Evolutionary conservation across 2,797 vertebrate species (phyloP).

Genomic region (Chrosomus eos): DNA sequence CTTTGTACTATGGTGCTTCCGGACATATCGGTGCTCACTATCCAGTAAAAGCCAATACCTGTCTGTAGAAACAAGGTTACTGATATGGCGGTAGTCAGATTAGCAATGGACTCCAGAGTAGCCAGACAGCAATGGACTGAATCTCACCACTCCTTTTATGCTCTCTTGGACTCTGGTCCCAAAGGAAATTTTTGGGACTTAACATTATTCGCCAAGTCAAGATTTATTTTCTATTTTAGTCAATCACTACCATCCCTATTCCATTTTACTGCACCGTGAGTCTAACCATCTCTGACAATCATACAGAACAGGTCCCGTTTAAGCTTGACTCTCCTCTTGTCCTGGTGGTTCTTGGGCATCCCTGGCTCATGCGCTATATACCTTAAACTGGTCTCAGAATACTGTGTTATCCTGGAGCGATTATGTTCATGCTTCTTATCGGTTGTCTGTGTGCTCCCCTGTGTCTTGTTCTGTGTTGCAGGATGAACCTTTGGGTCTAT

Average conservation of each 20-base stretch:
- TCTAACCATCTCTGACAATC: not conserved
- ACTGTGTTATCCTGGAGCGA: not conserved
- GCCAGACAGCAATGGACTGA: too few species aligned
- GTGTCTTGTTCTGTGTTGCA: not conserved
- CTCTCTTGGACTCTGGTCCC: too few species aligned
- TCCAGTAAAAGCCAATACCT: too few species aligned
- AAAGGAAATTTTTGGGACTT: not conserved
- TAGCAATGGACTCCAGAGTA: too few species aligned
- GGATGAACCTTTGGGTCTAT: not conserved
- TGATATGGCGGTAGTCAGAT: too few species aligned
- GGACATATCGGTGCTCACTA: too few species aligned
- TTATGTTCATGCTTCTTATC: not conserved
- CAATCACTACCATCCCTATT: not conserved
- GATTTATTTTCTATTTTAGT: not conserved
- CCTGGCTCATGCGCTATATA: not conserved
- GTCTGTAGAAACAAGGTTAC: too few species aligned
- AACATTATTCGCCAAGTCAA: not conserved
- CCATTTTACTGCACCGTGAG: not conserved
- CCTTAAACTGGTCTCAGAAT: not conserved
- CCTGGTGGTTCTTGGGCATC: not conserved
- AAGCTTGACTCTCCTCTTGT: not conserved
- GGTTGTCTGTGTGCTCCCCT: not conserved
- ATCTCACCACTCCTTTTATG: too few species aligned
- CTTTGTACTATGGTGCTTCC: not conserved
- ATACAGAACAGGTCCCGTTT: not conserved